A percentile compares a stretch with the other conserved stretches of the same genome.
Conservation (phyloP, 2,888 invertebrate species). For the Lasioglossum marginatum region DNA sequence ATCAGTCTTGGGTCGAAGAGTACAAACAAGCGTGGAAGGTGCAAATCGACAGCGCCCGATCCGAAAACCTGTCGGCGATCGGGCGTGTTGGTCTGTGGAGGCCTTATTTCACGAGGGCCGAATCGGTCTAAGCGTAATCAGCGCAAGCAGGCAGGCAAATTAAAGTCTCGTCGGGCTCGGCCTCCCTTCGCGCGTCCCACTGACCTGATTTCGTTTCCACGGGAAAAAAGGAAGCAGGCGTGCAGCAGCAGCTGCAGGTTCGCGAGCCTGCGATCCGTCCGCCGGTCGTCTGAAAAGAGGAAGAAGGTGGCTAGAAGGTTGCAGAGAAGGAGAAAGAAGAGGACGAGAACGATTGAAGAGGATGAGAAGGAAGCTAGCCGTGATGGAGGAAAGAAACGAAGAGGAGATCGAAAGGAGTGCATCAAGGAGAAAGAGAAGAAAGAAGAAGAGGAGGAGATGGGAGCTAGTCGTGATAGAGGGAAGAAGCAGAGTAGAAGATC, state of each 20-base stretch:
- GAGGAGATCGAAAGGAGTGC: slow-evolving; percentile 20
- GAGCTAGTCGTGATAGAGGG: slow-evolving; percentile 15
- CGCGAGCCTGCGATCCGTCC: slow-evolving; percentile 31
- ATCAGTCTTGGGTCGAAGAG: neutral
- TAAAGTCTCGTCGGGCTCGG: slow-evolving; percentile 64
- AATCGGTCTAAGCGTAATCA: slow-evolving; percentile 63
- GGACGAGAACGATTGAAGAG: neutral
- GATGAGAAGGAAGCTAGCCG: neutral
- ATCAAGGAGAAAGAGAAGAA: slow-evolving; percentile 36
- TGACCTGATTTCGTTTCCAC: slow-evolving; percentile 76
- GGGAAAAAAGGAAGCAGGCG: slow-evolving; percentile 48
- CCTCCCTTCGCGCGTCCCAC: slow-evolving; percentile 72
- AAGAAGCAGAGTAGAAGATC: neutral
- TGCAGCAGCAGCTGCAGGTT: neutral
- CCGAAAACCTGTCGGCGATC: slow-evolving; percentile 31
- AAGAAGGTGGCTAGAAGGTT: slow-evolving; percentile 15
- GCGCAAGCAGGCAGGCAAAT: slow-evolving; percentile 67
- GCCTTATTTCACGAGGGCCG: slow-evolving; percentile 24
- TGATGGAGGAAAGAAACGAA: slow-evolving; percentile 48
- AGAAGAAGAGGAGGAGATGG: slow-evolving; percentile 52
- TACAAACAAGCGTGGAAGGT: neutral
- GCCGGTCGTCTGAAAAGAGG: slow-evolving; percentile 9
- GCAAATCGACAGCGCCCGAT: neutral
- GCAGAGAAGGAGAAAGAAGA: neutral
- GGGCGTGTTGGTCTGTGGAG: neutral